phyloP scores from a whole-genome alignment of 1,140 invertebrate species.

The Asobara japonica region DNA sequence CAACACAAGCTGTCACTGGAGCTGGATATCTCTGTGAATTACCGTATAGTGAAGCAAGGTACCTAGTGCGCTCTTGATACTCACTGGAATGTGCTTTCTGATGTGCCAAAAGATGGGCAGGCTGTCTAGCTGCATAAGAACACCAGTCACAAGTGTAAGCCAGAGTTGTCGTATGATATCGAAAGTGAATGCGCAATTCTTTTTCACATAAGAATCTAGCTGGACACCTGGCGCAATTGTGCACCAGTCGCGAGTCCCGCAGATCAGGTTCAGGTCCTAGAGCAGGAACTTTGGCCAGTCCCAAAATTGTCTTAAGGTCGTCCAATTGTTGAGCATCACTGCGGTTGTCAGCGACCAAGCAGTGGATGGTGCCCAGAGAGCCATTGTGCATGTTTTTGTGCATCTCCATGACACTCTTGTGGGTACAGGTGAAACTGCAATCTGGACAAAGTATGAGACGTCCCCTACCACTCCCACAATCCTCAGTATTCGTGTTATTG shows the following conservation, averaged over 20 bases:
- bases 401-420: slow-evolving; percentile 77
- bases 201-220: slow-evolving; percentile 75
- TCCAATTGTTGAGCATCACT: slow-evolving; percentile 75
- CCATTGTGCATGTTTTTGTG: slow-evolving; percentile 83
- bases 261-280: slow-evolving; percentile 56
- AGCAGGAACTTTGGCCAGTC: slow-evolving; percentile 43
- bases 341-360: slow-evolving; percentile 71
- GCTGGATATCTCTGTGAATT: slow-evolving; percentile 72
- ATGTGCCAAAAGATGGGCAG: slow-evolving; percentile 77
- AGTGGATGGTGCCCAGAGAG: slow-evolving; percentile 75
- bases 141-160: slow-evolving; percentile 79
- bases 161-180: slow-evolving; percentile 74
- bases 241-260: slow-evolving; percentile 57
- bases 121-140: slow-evolving; percentile 79
- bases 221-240: slow-evolving; percentile 76
- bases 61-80: slow-evolving; percentile 82
- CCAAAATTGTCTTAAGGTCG: slow-evolving; percentile 65
- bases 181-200: slow-evolving; percentile 75
- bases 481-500: slow-evolving; percentile 69
- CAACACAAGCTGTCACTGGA: slow-evolving; percentile 71
- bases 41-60: slow-evolving; percentile 74
- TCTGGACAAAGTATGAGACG: slow-evolving; percentile 71
- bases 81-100: slow-evolving; percentile 81
- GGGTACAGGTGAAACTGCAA: slow-evolving; percentile 85
- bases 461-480: slow-evolving; percentile 23